Evolutionary conservation across 2,113 vertebrate species (phyloP), one percentile per base, ranked within the genome.

Genomic region (Coregonus clupeaformis): DNA sequence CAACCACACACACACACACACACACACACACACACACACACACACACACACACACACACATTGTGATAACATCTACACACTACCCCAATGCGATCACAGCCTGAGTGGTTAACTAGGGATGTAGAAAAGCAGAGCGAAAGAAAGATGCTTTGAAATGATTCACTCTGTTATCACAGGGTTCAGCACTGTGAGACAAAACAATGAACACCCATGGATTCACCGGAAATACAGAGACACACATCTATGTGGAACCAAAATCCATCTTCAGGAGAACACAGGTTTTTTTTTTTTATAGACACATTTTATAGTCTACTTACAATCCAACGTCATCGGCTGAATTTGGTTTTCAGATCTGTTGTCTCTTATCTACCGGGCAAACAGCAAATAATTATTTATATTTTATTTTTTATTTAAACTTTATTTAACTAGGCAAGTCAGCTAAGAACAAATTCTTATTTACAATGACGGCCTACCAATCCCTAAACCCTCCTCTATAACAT

Each of bases 81-180:
- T 14, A 49, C 11, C 32, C 75, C 80, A 86, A 89, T 80, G 81
- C 85, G 86, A 88, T 89, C 80, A 84, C 76, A 82, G 68, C 70
- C 73, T 14, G 74, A 80, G 75, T 74, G 75, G 82, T 63, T 82
- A 77, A 80, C 16, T 65, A 81, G 71, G 60, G 73, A 63, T 76
- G 75, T 59, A 49, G 74, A 80, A 76, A 73, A 74, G 77, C 68
- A 74, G 64, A 30, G 71, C n/a, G n/a, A n/a, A n/a, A n/a, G n/a
- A n/a, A n/a, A 86, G 85, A 88, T 86, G 78, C 79, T 32, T 75
- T 57, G 80, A 77, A 79, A 84, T 73, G 77, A 87, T 81, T 70
- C 74, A 73, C 32, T 73, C 69, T 22, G 74, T 84, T 79, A 87
- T 83, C 83, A 67, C 64, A 55, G n/a, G 75, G 75, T 68, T n/a